Evolutionary conservation across 2,797 vertebrate species (phyloP).

Genomic region (Cetoscarus ocellatus): DNA sequence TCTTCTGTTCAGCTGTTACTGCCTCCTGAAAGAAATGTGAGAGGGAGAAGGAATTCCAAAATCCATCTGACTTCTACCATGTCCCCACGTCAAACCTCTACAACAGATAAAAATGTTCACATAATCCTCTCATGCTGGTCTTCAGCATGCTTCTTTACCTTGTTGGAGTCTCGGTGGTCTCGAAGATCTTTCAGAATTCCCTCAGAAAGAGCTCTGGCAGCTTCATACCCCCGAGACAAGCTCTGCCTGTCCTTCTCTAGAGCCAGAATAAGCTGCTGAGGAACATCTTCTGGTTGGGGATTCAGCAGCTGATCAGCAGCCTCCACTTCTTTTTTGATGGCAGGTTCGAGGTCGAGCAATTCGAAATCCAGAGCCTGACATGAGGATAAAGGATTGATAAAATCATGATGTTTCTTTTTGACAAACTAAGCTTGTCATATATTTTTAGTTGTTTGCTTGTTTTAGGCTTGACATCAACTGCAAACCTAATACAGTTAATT

Average conservation of each 20-base stretch:
- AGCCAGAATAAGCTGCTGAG: slow-evolving; percentile 90
- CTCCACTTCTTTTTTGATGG: slow-evolving; percentile 87
- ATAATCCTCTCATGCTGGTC: background rate
- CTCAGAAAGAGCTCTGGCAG: slow-evolving; percentile 82
- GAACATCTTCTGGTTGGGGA: slow-evolving; percentile 87
- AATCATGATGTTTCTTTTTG: slow-evolving; percentile 22
- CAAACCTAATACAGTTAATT: too few species aligned
- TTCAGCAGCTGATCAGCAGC: slow-evolving; percentile 84
- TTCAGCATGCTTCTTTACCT: slow-evolving; percentile 78
- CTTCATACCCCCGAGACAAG: slow-evolving; percentile 89
- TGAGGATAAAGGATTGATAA: slow-evolving; percentile 11
- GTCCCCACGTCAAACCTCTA: too few species aligned
- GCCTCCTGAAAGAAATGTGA: slow-evolving; percentile 67
- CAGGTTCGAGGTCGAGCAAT: slow-evolving; percentile 87
- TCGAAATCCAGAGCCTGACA: slow-evolving; percentile 87
- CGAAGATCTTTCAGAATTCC: slow-evolving; percentile 84
- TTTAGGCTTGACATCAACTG: background rate
- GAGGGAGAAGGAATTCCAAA: background rate
- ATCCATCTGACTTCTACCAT: too few species aligned
- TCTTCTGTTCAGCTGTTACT: slow-evolving; percentile 81
- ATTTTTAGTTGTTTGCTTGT: slow-evolving; percentile 3
- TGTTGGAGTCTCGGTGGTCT: slow-evolving; percentile 80
- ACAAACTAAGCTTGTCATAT: slow-evolving; percentile 8
- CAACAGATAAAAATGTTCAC: too few species aligned
- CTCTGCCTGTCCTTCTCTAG: slow-evolving; percentile 94